These are phyloP conservation scores for Monopis laevigella DNA, from an alignment of 2,888 invertebrate genomes.

Conservation along the genomic window DNA sequence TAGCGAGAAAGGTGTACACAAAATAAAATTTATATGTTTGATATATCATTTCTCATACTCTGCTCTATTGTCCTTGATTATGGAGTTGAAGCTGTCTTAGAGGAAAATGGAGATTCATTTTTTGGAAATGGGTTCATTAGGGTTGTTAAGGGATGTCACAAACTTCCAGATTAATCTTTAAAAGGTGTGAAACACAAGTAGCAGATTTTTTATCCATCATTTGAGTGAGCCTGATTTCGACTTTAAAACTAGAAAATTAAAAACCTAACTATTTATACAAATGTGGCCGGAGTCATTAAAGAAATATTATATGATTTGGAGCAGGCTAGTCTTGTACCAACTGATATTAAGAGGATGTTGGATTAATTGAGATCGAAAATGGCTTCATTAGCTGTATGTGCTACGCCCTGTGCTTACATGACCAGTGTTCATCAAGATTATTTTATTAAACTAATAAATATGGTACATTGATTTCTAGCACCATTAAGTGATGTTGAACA, in stretches of 20 bases:
- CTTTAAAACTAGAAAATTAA: slow-evolving; percentile 77
- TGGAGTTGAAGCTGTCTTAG: slow-evolving; percentile 85
- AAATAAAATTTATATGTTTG: slow-evolving; percentile 86
- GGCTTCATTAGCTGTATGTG: slow-evolving; percentile 90
- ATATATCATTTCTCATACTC: slow-evolving; percentile 92
- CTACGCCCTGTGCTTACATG: slow-evolving; percentile 91
- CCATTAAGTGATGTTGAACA: slow-evolving; percentile 72
- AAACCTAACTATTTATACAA: slow-evolving; percentile 89
- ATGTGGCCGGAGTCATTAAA: slow-evolving; percentile 87
- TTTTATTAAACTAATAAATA: slow-evolving; percentile 85
- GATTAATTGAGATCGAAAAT: slow-evolving; percentile 88
- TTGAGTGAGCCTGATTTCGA: slow-evolving; percentile 84
- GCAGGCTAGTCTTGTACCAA: slow-evolving; percentile 82
- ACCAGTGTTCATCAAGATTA: slow-evolving; percentile 86
- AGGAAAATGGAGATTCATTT: slow-evolving; percentile 86
- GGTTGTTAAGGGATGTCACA: slow-evolving; percentile 87
- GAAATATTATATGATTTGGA: slow-evolving; percentile 93
- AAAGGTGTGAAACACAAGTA: slow-evolving; percentile 78
- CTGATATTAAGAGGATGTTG: slow-evolving; percentile 88
- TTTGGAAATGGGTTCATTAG: slow-evolving; percentile 95
- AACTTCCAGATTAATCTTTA: slow-evolving; percentile 86
- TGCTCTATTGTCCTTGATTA: slow-evolving; percentile 93
- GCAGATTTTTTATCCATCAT: slow-evolving; percentile 85
- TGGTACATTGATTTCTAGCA: slow-evolving; percentile 88
- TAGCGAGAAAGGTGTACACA: slow-evolving; percentile 70